Conservation (phyloP, 64 coral and sea anemone genomes). For the Dendrophyllia cribrosa region DNA sequence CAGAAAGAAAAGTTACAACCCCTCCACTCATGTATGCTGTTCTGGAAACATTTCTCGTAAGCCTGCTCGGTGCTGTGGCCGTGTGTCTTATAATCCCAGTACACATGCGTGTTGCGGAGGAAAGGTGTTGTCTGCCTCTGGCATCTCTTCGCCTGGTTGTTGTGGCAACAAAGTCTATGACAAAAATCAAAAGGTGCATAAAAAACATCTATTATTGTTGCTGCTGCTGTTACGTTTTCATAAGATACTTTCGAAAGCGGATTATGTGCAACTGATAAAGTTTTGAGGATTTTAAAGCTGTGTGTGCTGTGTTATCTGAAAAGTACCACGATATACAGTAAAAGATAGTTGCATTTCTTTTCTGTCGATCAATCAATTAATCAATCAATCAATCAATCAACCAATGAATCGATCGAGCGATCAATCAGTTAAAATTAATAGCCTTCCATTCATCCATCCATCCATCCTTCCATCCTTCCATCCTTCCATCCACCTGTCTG, state of each 20-base stretch:
- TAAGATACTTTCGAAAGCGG: neutral
- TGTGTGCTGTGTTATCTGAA: too few relatives aligned
- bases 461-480: too few relatives aligned
- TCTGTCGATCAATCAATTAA: too few relatives aligned
- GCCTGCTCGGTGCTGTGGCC: constrained; percentile 3
- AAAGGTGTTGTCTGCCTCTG: neutral
- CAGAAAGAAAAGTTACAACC: neutral
- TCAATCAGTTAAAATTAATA: too few relatives aligned
- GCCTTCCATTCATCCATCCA: too few relatives aligned
- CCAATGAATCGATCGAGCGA: too few relatives aligned
- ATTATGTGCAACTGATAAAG: too few relatives aligned
- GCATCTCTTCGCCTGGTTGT: neutral
- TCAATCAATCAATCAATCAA: too few relatives aligned
- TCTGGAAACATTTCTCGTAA: neutral
- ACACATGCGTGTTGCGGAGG: neutral
- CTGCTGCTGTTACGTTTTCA: neutral
- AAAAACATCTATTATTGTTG: neutral
- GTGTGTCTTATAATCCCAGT: neutral
- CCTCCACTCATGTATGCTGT: neutral
- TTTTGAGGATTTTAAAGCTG: too few relatives aligned
- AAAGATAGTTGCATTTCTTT: too few relatives aligned
- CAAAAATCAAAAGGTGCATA: neutral
- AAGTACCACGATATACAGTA: too few relatives aligned
- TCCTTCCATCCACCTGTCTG: too few relatives aligned
- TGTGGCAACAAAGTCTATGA: neutral